Evolutionary conservation across 2,888 invertebrate genomes (phyloP).

Genomic region (Drosophila vallismaia): DNA sequence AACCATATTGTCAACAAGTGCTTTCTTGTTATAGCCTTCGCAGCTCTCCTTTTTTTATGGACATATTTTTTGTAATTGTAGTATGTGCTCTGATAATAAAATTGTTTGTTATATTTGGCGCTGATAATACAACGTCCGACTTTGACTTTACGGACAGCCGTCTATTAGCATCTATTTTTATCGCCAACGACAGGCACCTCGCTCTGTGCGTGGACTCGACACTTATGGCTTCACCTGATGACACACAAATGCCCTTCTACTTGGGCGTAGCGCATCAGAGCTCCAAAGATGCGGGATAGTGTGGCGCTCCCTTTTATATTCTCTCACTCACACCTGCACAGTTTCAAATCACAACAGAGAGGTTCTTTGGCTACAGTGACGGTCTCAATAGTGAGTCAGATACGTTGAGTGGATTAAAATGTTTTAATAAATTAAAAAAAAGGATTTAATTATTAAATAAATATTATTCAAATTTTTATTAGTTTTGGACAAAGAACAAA

Average conservation of each 20-base stretch:
- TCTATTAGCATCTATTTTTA: conserved; percentile 46
- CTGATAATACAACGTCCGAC: conserved; percentile 57
- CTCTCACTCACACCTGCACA: conserved; percentile 32
- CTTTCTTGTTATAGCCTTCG: conserved; percentile 34
- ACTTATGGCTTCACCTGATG: conserved; percentile 40
- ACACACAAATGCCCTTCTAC: conserved; percentile 37
- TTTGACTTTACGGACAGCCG: conserved; percentile 34
- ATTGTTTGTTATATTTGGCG: conserved; percentile 60
- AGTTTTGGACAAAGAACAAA: no score
- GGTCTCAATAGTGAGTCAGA: background rate
- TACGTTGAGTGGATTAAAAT: background rate
- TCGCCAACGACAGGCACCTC: background rate
- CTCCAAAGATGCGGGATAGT: conserved; percentile 33
- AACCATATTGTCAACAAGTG: conserved; percentile 29
- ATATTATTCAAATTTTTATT: no score
- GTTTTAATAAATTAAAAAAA: background rate
- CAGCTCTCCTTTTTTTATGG: conserved; percentile 51
- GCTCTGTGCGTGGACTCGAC: conserved; percentile 10
- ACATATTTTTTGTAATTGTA: conserved; percentile 43
- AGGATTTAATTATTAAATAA: no score
- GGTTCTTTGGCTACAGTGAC: conserved; percentile 13
- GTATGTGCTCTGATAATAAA: conserved; percentile 76
- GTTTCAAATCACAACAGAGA: conserved; percentile 36
- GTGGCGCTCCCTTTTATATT: conserved; percentile 16
- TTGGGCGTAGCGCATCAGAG: conserved; percentile 50